These are phyloP conservation scores for Cydia fagiglandana DNA, from an alignment of 1,140 invertebrate genomes.

Conservation along the genomic window DNA sequence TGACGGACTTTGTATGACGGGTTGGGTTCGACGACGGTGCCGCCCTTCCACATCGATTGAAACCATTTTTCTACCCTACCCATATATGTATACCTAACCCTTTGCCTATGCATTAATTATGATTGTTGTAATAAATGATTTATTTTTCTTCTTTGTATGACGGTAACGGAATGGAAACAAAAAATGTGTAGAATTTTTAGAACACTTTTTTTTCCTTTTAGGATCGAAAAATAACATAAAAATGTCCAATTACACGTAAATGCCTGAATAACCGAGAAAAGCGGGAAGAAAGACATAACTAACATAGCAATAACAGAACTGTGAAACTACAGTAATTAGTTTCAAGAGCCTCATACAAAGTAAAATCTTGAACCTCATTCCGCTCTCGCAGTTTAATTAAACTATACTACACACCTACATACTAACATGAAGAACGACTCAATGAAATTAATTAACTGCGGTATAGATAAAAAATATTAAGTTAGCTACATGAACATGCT, in stretches of 20 bases:
- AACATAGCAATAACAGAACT: not conserved
- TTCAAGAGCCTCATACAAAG: not conserved
- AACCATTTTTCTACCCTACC: too few species aligned
- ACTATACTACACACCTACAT: not conserved
- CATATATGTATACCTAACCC: too few species aligned
- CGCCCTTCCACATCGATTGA: too few species aligned
- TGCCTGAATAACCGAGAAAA: not conserved
- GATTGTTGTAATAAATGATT: too few species aligned
- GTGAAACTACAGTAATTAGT: slow-evolving; percentile 7
- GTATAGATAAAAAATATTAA: slow-evolving; percentile 1
- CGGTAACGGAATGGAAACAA: too few species aligned
- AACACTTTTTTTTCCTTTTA: too few species aligned
- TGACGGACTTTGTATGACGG: too few species aligned
- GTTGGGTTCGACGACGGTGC: too few species aligned
- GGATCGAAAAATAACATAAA: too few species aligned
- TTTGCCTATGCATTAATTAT: too few species aligned
- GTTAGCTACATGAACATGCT: not conserved
- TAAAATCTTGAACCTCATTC: slow-evolving; percentile 8
- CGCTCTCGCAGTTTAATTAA: not conserved
- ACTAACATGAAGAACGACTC: not conserved
- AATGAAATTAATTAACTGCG: slow-evolving; percentile 4
- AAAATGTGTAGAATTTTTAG: too few species aligned
- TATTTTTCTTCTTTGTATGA: too few species aligned
- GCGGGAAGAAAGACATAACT: not conserved
- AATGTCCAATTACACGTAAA: not conserved